A percentile compares a stretch with the other conserved stretches of the same genome.
These are phyloP conservation scores for Eurytoma adleriae DNA, from an alignment of 2,888 invertebrate genomes.

Conservation along the genomic window DNA sequence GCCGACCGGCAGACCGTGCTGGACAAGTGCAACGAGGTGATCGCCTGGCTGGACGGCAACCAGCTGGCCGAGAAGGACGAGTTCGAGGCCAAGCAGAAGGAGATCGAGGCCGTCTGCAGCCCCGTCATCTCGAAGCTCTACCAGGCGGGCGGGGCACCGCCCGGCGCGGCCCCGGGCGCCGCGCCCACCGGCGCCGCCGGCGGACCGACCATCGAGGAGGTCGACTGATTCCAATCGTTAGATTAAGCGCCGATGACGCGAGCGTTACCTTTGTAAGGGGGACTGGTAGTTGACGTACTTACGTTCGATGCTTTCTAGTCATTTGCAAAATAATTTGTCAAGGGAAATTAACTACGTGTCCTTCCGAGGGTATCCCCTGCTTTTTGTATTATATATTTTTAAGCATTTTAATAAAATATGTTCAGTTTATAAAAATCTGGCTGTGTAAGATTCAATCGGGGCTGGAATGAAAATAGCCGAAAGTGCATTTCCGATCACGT, in stretches of 20 bases:
- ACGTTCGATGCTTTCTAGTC: too few species aligned
- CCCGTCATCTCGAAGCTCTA: conserved; percentile 67
- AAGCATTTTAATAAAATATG: conserved; percentile 28
- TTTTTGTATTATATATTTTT: conserved; percentile 31
- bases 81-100: conserved; percentile 81
- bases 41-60: conserved; percentile 79
- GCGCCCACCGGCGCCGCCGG: conserved; percentile 68
- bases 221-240: conserved; percentile 79
- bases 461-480: conserved; percentile 6
- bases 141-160: conserved; percentile 77
- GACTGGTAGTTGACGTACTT: conserved; percentile 7
- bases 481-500: conserved; percentile 39
- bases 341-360: background rate
- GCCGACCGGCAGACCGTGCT: conserved; percentile 78
- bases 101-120: conserved; percentile 78
- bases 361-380: conserved; percentile 6
- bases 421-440: background rate
- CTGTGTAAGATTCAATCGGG: conserved; percentile 2
- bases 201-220: conserved; percentile 91
- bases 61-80: conserved; percentile 82
- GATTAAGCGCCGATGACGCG: conserved; percentile 11
- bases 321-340: too few species aligned
- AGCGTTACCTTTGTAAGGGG: conserved; percentile 15
- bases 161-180: conserved; percentile 72
- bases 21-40: conserved; percentile 78